These are phyloP conservation scores for Priocnemis perturbator DNA, from an alignment of 2,888 invertebrate genomes.

Conservation along the genomic window DNA sequence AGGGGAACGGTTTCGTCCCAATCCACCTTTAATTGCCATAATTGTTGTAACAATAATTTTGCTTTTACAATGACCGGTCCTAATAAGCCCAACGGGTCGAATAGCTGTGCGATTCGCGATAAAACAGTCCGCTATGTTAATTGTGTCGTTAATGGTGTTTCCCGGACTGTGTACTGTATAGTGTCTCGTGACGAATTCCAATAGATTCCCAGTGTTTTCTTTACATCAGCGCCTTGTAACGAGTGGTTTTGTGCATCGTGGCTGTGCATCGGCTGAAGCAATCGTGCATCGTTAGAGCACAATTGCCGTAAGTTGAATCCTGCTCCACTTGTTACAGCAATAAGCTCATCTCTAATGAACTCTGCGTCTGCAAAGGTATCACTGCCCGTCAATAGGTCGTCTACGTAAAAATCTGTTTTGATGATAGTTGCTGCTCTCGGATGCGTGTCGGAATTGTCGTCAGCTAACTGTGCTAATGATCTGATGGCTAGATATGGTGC, in stretches of 20 bases:
- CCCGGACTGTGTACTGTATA: too few species aligned
- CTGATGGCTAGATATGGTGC: not conserved
- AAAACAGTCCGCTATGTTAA: not conserved
- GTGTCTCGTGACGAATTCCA: not conserved
- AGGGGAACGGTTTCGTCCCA: not conserved
- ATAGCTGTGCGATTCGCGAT: not conserved
- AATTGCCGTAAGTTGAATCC: not conserved
- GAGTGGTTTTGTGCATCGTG: too few species aligned
- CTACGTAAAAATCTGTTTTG: conserved; percentile 7
- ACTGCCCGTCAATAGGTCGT: conserved; percentile 1
- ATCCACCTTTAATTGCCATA: not conserved
- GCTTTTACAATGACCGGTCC: not conserved
- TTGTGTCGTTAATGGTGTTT: too few species aligned
- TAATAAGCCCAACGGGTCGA: conserved; percentile 2
- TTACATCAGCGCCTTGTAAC: not conserved
- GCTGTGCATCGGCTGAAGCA: not conserved
- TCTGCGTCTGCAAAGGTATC: not conserved
- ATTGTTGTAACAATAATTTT: conserved; percentile 1
- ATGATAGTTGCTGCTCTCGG: not conserved
- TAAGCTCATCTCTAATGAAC: not conserved
- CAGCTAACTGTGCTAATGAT: not conserved
- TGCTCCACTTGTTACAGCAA: not conserved
- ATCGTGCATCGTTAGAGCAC: not conserved
- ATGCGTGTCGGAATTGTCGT: not conserved
- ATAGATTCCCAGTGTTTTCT: not conserved